Evolutionary conservation across 2,888 invertebrate genomes (phyloP).

Genomic region (Aethes cnicana): DNA sequence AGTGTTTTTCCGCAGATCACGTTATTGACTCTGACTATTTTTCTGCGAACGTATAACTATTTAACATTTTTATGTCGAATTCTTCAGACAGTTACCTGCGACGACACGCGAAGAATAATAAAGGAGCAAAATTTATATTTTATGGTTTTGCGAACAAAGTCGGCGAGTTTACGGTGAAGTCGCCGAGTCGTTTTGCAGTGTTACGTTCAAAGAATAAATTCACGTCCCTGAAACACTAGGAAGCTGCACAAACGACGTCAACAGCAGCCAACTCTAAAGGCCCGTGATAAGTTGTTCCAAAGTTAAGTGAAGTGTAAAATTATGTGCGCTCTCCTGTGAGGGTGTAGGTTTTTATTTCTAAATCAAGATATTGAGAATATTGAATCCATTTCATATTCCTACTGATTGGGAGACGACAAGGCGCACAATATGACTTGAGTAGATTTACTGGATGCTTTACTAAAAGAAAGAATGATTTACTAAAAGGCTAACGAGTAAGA

Average conservation of each 20-base stretch:
- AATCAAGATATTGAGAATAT: conserved; percentile 12
- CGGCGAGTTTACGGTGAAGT: conserved; percentile 31
- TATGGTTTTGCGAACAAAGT: conserved; percentile 31
- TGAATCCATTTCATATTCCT: conserved; percentile 11
- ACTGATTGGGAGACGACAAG: not conserved
- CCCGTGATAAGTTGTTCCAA: conserved; percentile 30
- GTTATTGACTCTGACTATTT: conserved; percentile 2
- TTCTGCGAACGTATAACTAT: conserved; percentile 3
- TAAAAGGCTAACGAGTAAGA: too few species aligned
- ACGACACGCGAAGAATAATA: conserved; percentile 29
- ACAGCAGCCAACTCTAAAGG: conserved; percentile 16
- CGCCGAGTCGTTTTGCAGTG: conserved; percentile 26
- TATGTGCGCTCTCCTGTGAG: conserved; percentile 27
- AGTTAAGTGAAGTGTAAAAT: conserved; percentile 33
- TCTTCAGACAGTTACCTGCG: conserved; percentile 16
- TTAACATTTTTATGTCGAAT: conserved; percentile 18
- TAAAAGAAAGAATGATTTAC: too few species aligned
- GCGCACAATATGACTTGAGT: not conserved
- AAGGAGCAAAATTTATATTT: conserved; percentile 35
- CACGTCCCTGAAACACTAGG: conserved; percentile 25
- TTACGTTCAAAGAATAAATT: conserved; percentile 36
- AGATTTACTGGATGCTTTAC: conserved; percentile 1
- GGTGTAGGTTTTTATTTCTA: conserved; percentile 1
- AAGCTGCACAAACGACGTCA: conserved; percentile 31
- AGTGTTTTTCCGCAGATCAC: not conserved